Percentiles rank a stretch among this genome's conserved stretches.
Evolutionary conservation across 1,140 invertebrate genomes (phyloP).

Genomic region (Rhopalosiphum maidis): DNA sequence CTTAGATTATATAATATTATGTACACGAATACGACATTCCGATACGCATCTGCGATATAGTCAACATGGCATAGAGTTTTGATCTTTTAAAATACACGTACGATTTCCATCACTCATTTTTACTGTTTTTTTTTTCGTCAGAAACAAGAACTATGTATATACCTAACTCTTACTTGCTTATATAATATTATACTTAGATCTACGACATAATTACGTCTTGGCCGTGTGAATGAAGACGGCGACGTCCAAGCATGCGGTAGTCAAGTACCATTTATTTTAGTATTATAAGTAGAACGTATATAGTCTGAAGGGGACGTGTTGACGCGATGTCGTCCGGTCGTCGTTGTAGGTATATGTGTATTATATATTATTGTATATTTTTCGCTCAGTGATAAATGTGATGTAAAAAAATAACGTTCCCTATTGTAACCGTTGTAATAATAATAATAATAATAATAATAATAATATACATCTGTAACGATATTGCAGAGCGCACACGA

Average conservation of each 20-base stretch:
- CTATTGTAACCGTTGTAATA: background rate
- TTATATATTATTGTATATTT: background rate
- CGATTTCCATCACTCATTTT: background rate
- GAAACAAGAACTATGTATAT: background rate
- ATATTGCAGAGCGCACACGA: background rate
- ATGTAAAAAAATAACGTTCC: background rate
- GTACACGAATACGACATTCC: constrained; percentile 17
- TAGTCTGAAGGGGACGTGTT: constrained; percentile 15
- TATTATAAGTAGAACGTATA: background rate
- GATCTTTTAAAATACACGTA: background rate
- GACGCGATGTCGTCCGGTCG: background rate
- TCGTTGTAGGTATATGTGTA: background rate
- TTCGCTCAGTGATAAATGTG: background rate
- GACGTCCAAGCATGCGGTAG: background rate
- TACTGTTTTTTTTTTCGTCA: background rate
- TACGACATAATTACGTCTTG: background rate
- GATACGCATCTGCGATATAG: background rate
- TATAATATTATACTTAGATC: background rate
- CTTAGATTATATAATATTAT: background rate
- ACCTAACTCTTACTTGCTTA: background rate
- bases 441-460: background rate
- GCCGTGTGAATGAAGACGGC: background rate
- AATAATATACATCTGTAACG: background rate
- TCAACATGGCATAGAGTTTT: background rate
- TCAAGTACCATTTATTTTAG: background rate